Percentiles rank a stretch among this genome's conserved stretches.
phyloP scores from a whole-genome alignment of 2,797 vertebrate genomes.

The Sciurus vulgaris region DNA sequence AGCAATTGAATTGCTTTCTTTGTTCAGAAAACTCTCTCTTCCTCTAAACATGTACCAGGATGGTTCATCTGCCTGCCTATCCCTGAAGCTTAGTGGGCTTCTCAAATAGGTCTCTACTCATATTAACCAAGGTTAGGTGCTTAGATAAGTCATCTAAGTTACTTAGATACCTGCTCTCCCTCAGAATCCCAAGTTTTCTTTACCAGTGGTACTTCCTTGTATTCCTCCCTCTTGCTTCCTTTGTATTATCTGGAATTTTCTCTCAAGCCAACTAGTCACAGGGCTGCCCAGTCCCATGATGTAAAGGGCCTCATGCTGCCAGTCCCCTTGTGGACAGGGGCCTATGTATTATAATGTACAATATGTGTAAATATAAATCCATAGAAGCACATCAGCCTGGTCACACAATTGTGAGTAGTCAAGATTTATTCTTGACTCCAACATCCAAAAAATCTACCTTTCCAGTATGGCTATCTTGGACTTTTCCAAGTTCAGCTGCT shows the following conservation, averaged over 20 bases:
- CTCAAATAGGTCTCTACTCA: neutral
- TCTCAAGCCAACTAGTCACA: neutral
- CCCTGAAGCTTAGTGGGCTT: neutral
- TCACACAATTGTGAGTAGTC: neutral
- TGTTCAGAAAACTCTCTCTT: constrained; percentile 6
- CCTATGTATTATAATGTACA: neutral
- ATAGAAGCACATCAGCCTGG: neutral
- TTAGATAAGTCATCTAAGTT: neutral
- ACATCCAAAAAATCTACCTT: constrained; percentile 88
- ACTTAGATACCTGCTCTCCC: neutral
- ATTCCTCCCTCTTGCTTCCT: neutral
- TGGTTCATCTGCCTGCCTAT: neutral
- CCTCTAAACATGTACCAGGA: neutral
- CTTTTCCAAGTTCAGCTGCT: constrained; percentile 95
- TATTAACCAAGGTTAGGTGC: neutral
- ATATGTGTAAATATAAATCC: neutral
- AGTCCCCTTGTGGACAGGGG: neutral
- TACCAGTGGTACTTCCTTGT: neutral
- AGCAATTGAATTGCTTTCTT: neutral
- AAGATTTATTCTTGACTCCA: neutral
- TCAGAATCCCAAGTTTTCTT: neutral
- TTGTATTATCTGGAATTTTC: neutral
- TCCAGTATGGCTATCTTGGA: constrained; percentile 95
- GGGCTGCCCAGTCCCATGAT: neutral
- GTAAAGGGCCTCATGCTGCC: neutral